These are phyloP conservation scores for Squalus acanthias DNA, from an alignment of 2,797 vertebrate species.

Conservation along the genomic window DNA sequence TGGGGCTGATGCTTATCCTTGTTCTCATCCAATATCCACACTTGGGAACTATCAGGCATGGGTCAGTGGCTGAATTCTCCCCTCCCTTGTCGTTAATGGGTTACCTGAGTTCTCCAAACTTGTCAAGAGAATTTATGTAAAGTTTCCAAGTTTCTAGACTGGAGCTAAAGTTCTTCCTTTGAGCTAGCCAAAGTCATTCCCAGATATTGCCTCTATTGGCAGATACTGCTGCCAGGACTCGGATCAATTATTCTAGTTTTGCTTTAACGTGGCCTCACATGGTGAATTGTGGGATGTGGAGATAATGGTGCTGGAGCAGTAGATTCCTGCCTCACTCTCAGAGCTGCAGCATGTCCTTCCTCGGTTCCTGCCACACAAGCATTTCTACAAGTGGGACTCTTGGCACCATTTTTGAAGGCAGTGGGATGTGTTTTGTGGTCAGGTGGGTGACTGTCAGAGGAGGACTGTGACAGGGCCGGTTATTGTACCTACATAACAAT, in stretches of 20 bases:
- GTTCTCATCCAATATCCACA: neutral
- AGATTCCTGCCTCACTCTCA: neutral
- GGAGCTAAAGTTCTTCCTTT: neutral
- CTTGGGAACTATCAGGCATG: neutral
- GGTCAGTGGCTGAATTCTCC: neutral
- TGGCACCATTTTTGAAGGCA: neutral
- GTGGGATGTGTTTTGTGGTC: neutral
- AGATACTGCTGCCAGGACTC: neutral
- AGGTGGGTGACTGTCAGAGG: neutral
- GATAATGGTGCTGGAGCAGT: neutral
- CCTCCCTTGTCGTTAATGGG: neutral
- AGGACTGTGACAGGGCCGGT: neutral
- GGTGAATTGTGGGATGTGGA: neutral
- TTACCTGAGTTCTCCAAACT: neutral
- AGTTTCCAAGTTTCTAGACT: neutral
- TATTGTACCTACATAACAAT: neutral
- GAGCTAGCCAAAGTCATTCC: neutral
- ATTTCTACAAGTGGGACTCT: neutral
- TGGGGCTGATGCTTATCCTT: neutral
- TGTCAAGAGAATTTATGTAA: neutral
- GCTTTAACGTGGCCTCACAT: neutral
- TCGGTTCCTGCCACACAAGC: neutral
- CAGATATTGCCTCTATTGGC: neutral
- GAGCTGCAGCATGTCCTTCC: neutral
- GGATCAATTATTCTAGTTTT: neutral